These are phyloP conservation scores for Seladonia tumulorum DNA, from an alignment of 2,888 invertebrate genomes.

Conservation along the genomic window DNA sequence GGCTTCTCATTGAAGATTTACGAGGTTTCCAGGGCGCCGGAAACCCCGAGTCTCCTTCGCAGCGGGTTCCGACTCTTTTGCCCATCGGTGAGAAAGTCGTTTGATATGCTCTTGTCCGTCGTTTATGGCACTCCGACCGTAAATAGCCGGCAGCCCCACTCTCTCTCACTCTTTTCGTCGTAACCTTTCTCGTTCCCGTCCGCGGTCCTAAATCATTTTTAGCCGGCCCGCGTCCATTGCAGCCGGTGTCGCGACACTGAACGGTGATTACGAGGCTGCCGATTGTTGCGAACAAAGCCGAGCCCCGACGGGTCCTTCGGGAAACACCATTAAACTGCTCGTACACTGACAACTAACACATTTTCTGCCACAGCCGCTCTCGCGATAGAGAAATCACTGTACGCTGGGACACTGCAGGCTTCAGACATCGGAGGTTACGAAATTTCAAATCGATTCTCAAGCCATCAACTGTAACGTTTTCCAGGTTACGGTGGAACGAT, in stretches of 20 bases:
- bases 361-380: neutral
- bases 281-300: slow-evolving; percentile 61
- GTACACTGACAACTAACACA: neutral
- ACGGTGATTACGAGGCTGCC: slow-evolving; percentile 67
- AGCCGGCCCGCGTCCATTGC: slow-evolving; percentile 27
- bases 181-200: slow-evolving; percentile 62
- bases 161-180: slow-evolving; percentile 26
- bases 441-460: neutral
- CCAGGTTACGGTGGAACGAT: neutral
- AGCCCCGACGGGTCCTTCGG: neutral
- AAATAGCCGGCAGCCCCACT: slow-evolving; percentile 58
- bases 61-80: neutral
- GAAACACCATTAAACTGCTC: neutral
- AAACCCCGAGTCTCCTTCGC: neutral
- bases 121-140: slow-evolving; percentile 61
- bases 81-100: slow-evolving; percentile 31
- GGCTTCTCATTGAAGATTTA: slow-evolving; percentile 24
- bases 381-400: neutral
- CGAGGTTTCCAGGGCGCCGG: neutral
- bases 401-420: too few relatives aligned
- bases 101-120: slow-evolving; percentile 31
- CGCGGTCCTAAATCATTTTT: slow-evolving; percentile 70
- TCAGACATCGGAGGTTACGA: too few relatives aligned
- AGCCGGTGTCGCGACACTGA: slow-evolving; percentile 33
- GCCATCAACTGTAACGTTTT: neutral